phyloP scores from a whole-genome alignment of 1,140 invertebrate species.

The Achatina immaculata region DNA sequence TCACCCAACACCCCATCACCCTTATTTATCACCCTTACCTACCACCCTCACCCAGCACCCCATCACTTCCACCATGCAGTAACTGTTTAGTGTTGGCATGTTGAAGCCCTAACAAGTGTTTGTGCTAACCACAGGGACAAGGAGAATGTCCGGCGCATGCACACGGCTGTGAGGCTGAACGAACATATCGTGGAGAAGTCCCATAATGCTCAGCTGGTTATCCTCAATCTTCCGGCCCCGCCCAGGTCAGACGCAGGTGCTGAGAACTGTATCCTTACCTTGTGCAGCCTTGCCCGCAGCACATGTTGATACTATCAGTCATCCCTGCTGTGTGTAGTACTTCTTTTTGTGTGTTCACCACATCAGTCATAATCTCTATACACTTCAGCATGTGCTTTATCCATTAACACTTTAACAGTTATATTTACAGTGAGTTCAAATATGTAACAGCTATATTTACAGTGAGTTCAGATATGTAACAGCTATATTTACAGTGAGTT shows the following conservation, averaged over 20 bases:
- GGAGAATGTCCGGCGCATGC: constrained; percentile 97
- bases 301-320: neutral
- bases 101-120: no score
- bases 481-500: no score
- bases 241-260: constrained; percentile 89
- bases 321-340: no score
- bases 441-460: no score
- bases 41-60: no score
- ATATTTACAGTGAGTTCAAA: no score
- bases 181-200: constrained; percentile 97
- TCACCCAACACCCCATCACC: no score
- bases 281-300: neutral
- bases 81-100: no score
- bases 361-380: neutral
- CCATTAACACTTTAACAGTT: neutral
- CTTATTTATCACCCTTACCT: no score
- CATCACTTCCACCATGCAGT: no score
- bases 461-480: no score
- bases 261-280: constrained; percentile 85
- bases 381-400: neutral
- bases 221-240: constrained; percentile 97
- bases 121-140: constrained; percentile 82
- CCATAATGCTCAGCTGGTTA: constrained; percentile 95
- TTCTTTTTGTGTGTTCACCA: neutral
- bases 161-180: constrained; percentile 98